Percentiles rank a stretch among this genome's conserved stretches.
Evolutionary conservation across 2,888 invertebrate genomes (phyloP).

Genomic region (Camponotus fellah): DNA sequence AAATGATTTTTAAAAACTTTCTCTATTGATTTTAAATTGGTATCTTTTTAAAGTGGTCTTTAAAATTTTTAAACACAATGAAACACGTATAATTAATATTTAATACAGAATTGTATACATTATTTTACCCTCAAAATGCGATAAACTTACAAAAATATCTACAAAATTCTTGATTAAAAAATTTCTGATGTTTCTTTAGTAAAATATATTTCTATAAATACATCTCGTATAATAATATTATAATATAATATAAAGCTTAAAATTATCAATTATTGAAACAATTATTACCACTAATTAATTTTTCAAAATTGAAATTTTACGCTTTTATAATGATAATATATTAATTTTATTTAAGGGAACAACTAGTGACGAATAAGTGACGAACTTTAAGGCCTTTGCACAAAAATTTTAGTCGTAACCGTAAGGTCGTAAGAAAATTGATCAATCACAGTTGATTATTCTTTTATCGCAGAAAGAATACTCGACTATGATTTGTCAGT

Average conservation of each 20-base stretch:
- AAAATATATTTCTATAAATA: neutral
- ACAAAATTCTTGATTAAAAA: neutral
- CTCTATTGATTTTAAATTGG: too few species aligned
- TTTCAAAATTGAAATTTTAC: neutral
- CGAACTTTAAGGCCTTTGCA: too few species aligned
- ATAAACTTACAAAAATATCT: neutral
- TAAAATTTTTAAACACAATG: neutral
- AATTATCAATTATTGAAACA: neutral
- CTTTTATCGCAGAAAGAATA: too few species aligned
- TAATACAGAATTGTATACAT: neutral
- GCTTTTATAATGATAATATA: neutral
- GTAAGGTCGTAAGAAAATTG: too few species aligned
- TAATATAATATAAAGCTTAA: neutral
- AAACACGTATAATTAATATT: neutral
- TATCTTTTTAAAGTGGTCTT: too few species aligned
- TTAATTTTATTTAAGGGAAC: neutral
- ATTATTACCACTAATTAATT: neutral
- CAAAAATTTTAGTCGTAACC: too few species aligned
- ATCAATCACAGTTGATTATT: too few species aligned
- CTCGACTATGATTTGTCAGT: too few species aligned
- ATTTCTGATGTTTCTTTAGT: neutral
- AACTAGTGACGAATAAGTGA: neutral
- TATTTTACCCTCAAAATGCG: neutral
- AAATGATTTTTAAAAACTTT: too few species aligned
- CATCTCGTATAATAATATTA: neutral